Percentiles rank a stretch among this genome's conserved stretches.
Conservation (phyloP, 2,888 invertebrate genomes). For the Acleris holmiana region DNA sequence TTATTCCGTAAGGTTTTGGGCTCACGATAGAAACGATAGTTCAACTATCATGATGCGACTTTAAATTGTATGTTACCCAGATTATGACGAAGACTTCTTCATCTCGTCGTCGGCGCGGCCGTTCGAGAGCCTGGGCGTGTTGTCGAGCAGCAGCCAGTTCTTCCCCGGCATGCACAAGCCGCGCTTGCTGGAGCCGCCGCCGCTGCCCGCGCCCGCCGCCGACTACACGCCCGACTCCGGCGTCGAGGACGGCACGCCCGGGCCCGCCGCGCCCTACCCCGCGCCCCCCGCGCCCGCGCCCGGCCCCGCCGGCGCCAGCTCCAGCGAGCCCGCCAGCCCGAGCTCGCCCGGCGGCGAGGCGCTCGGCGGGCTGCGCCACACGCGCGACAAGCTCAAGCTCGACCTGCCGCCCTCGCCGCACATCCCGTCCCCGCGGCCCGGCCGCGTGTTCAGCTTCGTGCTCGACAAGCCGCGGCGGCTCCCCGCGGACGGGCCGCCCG, state of each 20-base stretch:
- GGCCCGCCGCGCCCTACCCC: constrained; percentile 55
- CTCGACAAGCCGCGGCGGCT: constrained; percentile 69
- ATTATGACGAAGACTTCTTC: constrained; percentile 88
- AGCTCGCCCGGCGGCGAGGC: constrained; percentile 72
- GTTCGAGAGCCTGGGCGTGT: constrained; percentile 86
- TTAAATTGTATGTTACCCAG: constrained; percentile 50
- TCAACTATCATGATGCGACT: not conserved
- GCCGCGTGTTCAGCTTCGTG: constrained; percentile 73
- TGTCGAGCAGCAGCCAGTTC: constrained; percentile 87
- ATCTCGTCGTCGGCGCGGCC: constrained; percentile 89
- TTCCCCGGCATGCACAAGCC: constrained; percentile 86
- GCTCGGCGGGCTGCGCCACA: constrained; percentile 89
- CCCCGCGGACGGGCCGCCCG: constrained; percentile 45
- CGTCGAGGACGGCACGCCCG: constrained; percentile 85
- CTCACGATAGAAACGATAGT: no score
- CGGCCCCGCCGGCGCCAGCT: constrained; percentile 68
- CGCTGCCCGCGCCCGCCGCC: constrained; percentile 43
- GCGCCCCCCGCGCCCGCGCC: constrained; percentile 55
- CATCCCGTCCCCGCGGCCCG: constrained; percentile 70
- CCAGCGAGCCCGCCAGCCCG: constrained; percentile 76
- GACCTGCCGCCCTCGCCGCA: constrained; percentile 86
- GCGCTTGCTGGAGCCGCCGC: constrained; percentile 52
- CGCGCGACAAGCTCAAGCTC: constrained; percentile 88
- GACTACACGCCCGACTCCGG: constrained; percentile 84
- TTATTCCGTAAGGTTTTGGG: no score